Conservation (phyloP, 1,140 invertebrate species). For the Choristoneura fumiferana region DNA sequence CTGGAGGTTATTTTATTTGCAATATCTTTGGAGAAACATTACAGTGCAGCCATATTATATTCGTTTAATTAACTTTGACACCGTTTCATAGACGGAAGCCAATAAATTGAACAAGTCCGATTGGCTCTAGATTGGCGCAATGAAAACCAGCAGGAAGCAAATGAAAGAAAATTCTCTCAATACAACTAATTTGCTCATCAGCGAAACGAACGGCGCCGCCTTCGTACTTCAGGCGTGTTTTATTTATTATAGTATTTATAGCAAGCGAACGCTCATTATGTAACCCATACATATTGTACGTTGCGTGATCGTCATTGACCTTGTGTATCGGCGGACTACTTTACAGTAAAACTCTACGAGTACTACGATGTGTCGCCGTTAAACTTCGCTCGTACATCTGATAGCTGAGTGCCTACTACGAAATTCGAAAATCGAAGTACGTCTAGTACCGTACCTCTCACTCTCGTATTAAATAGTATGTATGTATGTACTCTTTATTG, state of each 20-base stretch:
- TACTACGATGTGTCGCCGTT: neutral
- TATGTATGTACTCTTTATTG: too few relatives aligned
- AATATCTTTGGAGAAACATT: neutral
- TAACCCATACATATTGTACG: conserved; percentile 17
- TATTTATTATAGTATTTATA: conserved; percentile 18
- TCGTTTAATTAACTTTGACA: conserved; percentile 11
- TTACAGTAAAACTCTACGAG: conserved; percentile 1
- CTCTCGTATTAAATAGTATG: too few relatives aligned
- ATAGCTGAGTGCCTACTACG: too few relatives aligned
- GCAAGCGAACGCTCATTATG: conserved; percentile 13
- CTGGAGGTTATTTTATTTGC: too few relatives aligned
- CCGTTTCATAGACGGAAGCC: neutral
- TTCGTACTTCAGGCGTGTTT: too few relatives aligned
- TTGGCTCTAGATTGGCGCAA: neutral
- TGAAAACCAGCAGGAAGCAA: neutral
- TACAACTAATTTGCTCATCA: neutral
- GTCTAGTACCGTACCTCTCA: too few relatives aligned
- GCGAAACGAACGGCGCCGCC: neutral
- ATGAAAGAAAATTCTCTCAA: conserved; percentile 2
- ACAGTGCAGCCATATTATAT: neutral
- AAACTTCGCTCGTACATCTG: too few relatives aligned
- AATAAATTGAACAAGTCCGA: conserved; percentile 7
- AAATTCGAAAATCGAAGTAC: too few relatives aligned
- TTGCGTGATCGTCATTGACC: conserved; percentile 17
- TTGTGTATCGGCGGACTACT: neutral